A percentile compares a stretch with the other conserved stretches of the same genome.
These are phyloP conservation scores for Pantala flavescens DNA, from an alignment of 1,140 invertebrate genomes.

Conservation along the genomic window DNA sequence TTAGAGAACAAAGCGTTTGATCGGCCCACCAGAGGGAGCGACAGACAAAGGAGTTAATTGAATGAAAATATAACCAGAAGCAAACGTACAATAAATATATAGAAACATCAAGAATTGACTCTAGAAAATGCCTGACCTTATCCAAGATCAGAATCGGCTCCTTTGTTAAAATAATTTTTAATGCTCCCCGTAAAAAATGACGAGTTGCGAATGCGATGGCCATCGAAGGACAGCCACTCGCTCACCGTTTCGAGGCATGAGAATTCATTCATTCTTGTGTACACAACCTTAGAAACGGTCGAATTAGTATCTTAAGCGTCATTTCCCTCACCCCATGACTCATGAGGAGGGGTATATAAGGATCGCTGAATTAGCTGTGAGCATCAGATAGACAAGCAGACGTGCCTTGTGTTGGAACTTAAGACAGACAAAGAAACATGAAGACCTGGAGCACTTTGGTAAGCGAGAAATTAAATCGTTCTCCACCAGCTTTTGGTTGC, in stretches of 20 bases:
- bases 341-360: background rate
- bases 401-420: background rate
- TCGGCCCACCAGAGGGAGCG: too few relatives aligned
- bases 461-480: background rate
- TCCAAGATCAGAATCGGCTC: too few relatives aligned
- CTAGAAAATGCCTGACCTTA: too few relatives aligned
- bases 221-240: background rate
- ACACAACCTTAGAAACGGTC: background rate
- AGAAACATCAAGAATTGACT: too few relatives aligned
- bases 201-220: too few relatives aligned
- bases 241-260: background rate
- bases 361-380: background rate
- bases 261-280: background rate
- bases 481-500: background rate
- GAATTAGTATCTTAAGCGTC: background rate
- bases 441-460: background rate
- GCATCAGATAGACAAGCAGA: background rate
- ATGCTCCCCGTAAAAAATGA: too few relatives aligned
- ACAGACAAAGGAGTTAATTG: too few relatives aligned
- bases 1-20: too few relatives aligned
- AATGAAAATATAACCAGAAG: too few relatives aligned
- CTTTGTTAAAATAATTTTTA: too few relatives aligned
- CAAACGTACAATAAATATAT: too few relatives aligned
- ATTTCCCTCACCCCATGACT: background rate
- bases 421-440: background rate